Conservation (phyloP, 2,113 vertebrate species). For the Microcebus murinus region DNA sequence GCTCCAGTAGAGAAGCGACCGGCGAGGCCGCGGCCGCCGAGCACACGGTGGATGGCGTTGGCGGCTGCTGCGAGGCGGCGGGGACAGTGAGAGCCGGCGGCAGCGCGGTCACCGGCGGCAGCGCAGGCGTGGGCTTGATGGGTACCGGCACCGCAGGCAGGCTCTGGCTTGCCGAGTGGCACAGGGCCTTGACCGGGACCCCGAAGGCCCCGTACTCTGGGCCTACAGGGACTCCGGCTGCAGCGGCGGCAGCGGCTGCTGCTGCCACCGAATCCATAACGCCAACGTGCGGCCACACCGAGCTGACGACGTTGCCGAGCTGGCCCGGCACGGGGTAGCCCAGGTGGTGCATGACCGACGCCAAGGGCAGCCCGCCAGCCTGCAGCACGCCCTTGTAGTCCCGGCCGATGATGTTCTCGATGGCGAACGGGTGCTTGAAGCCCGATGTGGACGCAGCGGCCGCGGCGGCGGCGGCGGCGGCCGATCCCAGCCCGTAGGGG, state of each 20-base stretch:
- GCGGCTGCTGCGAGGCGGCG: conserved; percentile 66
- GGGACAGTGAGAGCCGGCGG: conserved; percentile 87
- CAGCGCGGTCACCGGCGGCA: conserved; percentile 88
- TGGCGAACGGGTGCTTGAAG: conserved; percentile 97
- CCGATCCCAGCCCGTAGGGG: conserved; percentile 80
- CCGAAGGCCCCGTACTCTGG: conserved; percentile 94
- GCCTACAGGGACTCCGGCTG: conserved; percentile 88
- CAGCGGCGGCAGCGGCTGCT: conserved; percentile 77
- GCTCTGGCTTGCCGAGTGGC: conserved; percentile 89
- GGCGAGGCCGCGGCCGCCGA: conserved; percentile 85
- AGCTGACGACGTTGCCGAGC: conserved; percentile 93
- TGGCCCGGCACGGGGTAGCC: conserved; percentile 95
- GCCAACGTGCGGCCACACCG: conserved; percentile 96
- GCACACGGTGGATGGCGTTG: conserved; percentile 74
- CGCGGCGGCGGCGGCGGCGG: conserved; percentile 70
- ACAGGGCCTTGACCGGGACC: conserved; percentile 94
- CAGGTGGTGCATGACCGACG: conserved; percentile 95
- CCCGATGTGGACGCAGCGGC: conserved; percentile 84
- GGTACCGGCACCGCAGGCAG: conserved; percentile 96
- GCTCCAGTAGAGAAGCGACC: conserved; percentile 86
- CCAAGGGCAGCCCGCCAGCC: conserved; percentile 92
- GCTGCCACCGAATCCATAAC: conserved; percentile 92
- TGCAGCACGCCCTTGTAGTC: conserved; percentile 96
- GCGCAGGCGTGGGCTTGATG: conserved; percentile 94
- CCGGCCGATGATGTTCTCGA: conserved; percentile 95